These are phyloP conservation scores for Polypedilum pembai DNA, from an alignment of 1,140 invertebrate species.

Conservation along the genomic window DNA sequence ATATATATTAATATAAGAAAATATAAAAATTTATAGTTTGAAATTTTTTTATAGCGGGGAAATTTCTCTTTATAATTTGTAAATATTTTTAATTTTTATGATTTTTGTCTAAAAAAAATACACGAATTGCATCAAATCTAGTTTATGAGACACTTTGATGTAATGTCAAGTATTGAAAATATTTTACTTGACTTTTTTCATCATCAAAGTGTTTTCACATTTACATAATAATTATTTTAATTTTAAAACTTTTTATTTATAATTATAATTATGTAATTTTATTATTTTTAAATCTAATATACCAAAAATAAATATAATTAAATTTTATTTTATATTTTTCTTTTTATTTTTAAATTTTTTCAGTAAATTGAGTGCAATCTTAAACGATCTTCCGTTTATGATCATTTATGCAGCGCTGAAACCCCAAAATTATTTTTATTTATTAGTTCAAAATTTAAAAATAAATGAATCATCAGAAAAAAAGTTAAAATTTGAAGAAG, in stretches of 20 bases:
- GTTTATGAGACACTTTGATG: not conserved
- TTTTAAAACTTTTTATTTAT: conserved; percentile 26
- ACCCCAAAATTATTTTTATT: conserved; percentile 29
- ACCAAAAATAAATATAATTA: no score
- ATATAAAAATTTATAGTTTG: not conserved
- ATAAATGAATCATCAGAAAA: conserved; percentile 21
- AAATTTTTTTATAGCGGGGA: not conserved
- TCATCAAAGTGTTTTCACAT: not conserved
- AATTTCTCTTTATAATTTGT: not conserved
- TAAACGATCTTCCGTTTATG: conserved; percentile 5
- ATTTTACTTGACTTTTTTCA: not conserved
- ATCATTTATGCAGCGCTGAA: not conserved
- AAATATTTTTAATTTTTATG: conserved; percentile 9
- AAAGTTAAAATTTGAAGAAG: not conserved
- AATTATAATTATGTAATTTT: not conserved
- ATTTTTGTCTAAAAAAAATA: not conserved
- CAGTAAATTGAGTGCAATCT: not conserved
- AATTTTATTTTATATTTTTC: no score
- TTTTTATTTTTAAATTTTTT: not conserved
- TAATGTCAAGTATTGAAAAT: not conserved
- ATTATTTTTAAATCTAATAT: not conserved
- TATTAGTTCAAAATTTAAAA: conserved; percentile 25
- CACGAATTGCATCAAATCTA: conserved; percentile 11
- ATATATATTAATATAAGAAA: no score
- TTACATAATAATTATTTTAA: not conserved